Percentiles rank a stretch among this genome's conserved stretches.
These are phyloP conservation scores for Zaprionus nigranus DNA, from an alignment of 1,140 invertebrate genomes.

Conservation along the genomic window DNA sequence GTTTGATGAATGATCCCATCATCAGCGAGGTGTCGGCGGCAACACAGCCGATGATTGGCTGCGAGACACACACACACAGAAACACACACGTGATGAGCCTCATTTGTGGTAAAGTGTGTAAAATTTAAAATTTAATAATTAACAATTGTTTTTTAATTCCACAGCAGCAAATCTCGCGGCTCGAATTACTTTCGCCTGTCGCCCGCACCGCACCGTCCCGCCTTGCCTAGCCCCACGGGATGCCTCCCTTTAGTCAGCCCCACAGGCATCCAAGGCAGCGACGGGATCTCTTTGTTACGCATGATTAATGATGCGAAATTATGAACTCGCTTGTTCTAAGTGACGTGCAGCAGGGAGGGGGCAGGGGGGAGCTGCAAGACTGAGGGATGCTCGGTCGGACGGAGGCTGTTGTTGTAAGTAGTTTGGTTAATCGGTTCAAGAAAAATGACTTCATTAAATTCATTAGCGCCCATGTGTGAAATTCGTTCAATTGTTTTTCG, in stretches of 20 bases:
- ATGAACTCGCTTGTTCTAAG: slow-evolving; percentile 83
- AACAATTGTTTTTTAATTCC: slow-evolving; percentile 81
- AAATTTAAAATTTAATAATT: slow-evolving; percentile 83
- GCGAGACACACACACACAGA: slow-evolving; percentile 20
- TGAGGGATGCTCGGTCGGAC: neutral
- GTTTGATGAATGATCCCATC: slow-evolving; percentile 84
- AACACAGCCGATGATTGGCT: slow-evolving; percentile 67
- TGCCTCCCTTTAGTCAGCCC: neutral
- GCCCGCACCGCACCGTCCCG: too few relatives aligned
- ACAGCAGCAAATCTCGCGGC: slow-evolving; percentile 58
- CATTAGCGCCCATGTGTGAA: slow-evolving; percentile 84
- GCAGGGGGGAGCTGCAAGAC: neutral
- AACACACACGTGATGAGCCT: slow-evolving; percentile 41
- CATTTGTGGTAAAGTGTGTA: slow-evolving; percentile 74
- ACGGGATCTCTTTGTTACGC: slow-evolving; percentile 66
- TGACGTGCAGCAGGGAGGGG: slow-evolving; percentile 34
- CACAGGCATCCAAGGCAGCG: slow-evolving; percentile 16
- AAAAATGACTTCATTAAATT: slow-evolving; percentile 84
- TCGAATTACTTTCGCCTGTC: slow-evolving; percentile 72
- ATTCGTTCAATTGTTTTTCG: slow-evolving; percentile 70
- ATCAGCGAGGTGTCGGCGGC: slow-evolving; percentile 79
- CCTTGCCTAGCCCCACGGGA: neutral
- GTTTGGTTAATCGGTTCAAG: slow-evolving; percentile 84
- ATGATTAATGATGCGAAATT: slow-evolving; percentile 84
- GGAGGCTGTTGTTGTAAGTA: slow-evolving; percentile 57